A percentile compares a stretch with the other conserved stretches of the same genome.
Conservation (phyloP, 2,888 invertebrate genomes). For the Dorcus hopei region DNA sequence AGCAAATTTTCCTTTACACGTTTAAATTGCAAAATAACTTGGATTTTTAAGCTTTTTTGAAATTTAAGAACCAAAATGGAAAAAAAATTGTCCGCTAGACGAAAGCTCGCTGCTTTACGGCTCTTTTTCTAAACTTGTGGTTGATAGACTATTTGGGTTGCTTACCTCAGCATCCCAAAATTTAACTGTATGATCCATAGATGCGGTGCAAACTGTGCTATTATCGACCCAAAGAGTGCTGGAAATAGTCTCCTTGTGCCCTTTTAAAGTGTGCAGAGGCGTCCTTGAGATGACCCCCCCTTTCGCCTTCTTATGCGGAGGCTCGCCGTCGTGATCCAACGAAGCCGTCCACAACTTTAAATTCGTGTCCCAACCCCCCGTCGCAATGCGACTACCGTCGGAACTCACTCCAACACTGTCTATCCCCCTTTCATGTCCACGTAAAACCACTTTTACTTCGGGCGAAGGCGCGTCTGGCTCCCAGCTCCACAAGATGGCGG, state of each 20-base stretch:
- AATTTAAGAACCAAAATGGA: too few species aligned
- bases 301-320: constrained; percentile 39
- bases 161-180: constrained; percentile 83
- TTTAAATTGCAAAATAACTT: too few species aligned
- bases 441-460: constrained; percentile 71
- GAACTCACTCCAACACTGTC: constrained; percentile 81
- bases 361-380: constrained; percentile 91
- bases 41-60: too few species aligned
- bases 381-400: constrained; percentile 64
- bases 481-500: constrained; percentile 88
- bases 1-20: too few species aligned
- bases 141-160: constrained; percentile 16
- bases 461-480: constrained; percentile 69
- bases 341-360: constrained; percentile 86
- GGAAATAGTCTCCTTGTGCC: constrained; percentile 89
- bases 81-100: not conserved
- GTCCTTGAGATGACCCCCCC: constrained; percentile 53
- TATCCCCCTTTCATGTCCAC: constrained; percentile 89
- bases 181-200: constrained; percentile 95
- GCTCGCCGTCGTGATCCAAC: constrained; percentile 38
- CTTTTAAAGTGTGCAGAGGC: constrained; percentile 83
- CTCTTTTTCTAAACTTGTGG: not conserved
- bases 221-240: constrained; percentile 80
- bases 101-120: not conserved
- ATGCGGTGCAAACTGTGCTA: constrained; percentile 76